Base-by-base conservation (phyloP, 2,797 vertebrate genomes). In the Enteromius thamalakanensis region DNA sequence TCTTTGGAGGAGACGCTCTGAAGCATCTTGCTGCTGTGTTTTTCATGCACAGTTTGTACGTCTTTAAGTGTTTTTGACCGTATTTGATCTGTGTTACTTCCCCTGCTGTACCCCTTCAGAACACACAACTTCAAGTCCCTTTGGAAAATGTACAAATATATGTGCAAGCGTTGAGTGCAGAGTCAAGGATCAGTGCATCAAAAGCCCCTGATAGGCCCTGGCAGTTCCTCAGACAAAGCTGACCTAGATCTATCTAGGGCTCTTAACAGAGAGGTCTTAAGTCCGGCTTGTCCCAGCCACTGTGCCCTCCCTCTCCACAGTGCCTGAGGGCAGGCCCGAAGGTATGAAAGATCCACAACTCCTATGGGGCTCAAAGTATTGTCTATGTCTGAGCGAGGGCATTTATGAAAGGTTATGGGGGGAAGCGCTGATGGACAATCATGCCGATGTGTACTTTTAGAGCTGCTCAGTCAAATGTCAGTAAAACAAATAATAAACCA, bases 251-350 rank as follows among this genome's bases (percentile, higher is more conserved):
- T 70, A 85, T 79, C 79, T 76, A 62, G 79, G 84, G 79, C 84
- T 83, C 69, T 86, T 80, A 79, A 79, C 77, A 79, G 81, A 81
- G 80, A 37, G 65, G 77, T 84, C 85, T 81, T 82, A 71, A 76
- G 80, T 80, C 75, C 69, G 69, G 53, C 76, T 79, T 87, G 79
- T 76, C 58, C 81, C 58, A 83, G 81, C 80, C 76, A 78, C 45
- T 79, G 37, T 80, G 74, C 74, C 76, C 82, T 76, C 81, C 72
- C 62, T 68, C 68, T 64, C 53, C 19, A 72, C 76, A 76, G 47
- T 81, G 87, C 88, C 84, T 86, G 81, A 78, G 87, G 86, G 88
- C 83, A 88, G 76, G 84, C 87, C 83, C 82, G 83, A 70, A 85
- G 87, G 87, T 82, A 51, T 71, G 70, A 88, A 84, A 89, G 85